These are phyloP conservation scores for Tor tambroides DNA, from an alignment of 2,113 vertebrate genomes.

Conservation along the genomic window DNA sequence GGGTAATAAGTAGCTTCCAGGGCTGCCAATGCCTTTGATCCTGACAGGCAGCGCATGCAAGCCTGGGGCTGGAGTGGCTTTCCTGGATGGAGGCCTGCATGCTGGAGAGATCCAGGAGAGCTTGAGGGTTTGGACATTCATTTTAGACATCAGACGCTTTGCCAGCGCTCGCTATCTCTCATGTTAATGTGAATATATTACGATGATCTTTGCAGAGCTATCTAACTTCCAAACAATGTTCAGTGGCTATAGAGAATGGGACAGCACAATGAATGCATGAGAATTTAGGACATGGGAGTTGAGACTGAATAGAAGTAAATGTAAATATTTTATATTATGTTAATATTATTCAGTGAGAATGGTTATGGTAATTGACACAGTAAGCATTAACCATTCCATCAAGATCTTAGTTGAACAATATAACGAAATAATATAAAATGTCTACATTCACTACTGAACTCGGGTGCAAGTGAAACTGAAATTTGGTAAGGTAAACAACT, in stretches of 20 bases:
- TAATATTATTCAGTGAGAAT: background rate
- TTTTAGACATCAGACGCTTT: conserved; percentile 15
- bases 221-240: background rate
- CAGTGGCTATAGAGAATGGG: background rate
- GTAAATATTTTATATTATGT: background rate
- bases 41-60: conserved; percentile 53
- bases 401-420: no score
- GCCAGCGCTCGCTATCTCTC: background rate
- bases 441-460: background rate
- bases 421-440: background rate
- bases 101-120: conserved; percentile 7
- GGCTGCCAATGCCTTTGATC: conserved; percentile 69
- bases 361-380: no score
- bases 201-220: background rate
- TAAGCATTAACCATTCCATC: no score
- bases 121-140: conserved; percentile 27
- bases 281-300: background rate
- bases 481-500: no score
- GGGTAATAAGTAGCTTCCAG: conserved; percentile 71
- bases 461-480: background rate
- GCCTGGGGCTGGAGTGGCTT: conserved; percentile 60
- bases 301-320: background rate
- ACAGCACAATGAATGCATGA: background rate
- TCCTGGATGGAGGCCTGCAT: conserved; percentile 52
- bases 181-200: background rate